Base-by-base conservation (phyloP, 2,797 vertebrate genomes). In the Melanotaenia boesemani region DNA sequence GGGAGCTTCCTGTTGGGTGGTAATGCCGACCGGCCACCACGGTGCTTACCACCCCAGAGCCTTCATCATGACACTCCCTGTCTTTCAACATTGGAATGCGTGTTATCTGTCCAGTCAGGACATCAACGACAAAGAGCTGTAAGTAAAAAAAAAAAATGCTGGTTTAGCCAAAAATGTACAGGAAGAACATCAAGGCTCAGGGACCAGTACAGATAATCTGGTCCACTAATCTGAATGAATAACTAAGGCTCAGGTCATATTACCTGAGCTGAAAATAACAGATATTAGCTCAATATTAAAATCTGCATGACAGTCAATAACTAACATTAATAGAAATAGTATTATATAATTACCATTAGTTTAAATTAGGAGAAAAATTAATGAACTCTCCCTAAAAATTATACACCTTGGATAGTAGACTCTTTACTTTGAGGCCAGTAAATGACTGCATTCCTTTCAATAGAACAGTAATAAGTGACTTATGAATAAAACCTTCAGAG, bases 71-170 rank as follows among this genome's bases (percentile, higher is more conserved):
- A 92, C 88, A 85, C 63, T 97, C 97, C 39, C 96, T 93, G 87
- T 99, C 98, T 86, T 96, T 98, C 87, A 99, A 91, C 93, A 99
- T 98, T 71, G 98, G 98, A 87, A 99, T 99, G 90, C 97, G 96
- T 5, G 97, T 99, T 76, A 99, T 98, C 86, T 98, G 96, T 67
- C 96, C 96, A 6, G 96, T 97, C 87, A 97, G 94, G 67, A 99
- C 96, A 85, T 99, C 98, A 5, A 96, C 96, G 73, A 99, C 97
- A 89, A 99, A 99, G 41, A 99, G 94, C 98, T 99, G 84, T 1
- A 84, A 67, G 52, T 26, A 62, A 64, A 37, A 32, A 36, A 63
- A 34, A 70, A 24, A 44, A 18, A 3, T 28, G 60, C 12, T 7
- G 3, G 3, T 50, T 86, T 28, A 77, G 26, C 26, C 12, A 11